phyloP scores from a whole-genome alignment of 2,888 invertebrate species.

The Imbricaverruca yamaguchii region DNA sequence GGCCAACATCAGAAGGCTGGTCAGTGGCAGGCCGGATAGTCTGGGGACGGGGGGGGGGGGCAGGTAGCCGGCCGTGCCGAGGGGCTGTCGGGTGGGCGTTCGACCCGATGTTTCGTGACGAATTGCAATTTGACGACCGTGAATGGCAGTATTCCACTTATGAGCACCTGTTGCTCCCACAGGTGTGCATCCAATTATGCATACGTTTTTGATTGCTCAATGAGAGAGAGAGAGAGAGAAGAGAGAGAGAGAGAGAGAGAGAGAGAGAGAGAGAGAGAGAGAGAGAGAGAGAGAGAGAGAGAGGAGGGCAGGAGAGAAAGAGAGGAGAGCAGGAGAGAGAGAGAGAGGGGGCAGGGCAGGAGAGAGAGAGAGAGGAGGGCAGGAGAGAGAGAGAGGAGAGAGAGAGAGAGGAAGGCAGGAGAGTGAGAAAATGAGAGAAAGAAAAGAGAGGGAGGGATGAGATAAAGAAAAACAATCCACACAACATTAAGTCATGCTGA shows the following conservation, averaged over 20 bases:
- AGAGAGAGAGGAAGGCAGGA: conserved; percentile 25
- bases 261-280: conserved; percentile 17
- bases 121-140: too few relatives aligned
- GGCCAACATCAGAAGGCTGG: too few relatives aligned
- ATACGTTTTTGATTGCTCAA: conserved; percentile 23
- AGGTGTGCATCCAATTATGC: background rate
- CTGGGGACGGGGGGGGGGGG: too few relatives aligned
- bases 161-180: too few relatives aligned
- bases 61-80: too few relatives aligned
- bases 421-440: conserved; percentile 32
- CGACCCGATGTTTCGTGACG: too few relatives aligned
- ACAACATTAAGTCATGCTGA: too few relatives aligned
- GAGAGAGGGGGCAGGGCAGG: background rate
- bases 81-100: too few relatives aligned
- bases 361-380: conserved; percentile 25
- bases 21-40: too few relatives aligned
- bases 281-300: conserved; percentile 35
- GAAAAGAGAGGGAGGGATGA: conserved; percentile 32
- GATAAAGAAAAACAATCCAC: background rate
- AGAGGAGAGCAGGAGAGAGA: conserved; percentile 30
- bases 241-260: background rate
- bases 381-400: conserved; percentile 29
- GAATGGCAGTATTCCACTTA: too few relatives aligned
- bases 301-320: conserved; percentile 41
- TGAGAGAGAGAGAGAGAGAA: conserved; percentile 21